Evolutionary conservation across 2,888 invertebrate species (phyloP).

Genomic region (Conus canariensis): DNA sequence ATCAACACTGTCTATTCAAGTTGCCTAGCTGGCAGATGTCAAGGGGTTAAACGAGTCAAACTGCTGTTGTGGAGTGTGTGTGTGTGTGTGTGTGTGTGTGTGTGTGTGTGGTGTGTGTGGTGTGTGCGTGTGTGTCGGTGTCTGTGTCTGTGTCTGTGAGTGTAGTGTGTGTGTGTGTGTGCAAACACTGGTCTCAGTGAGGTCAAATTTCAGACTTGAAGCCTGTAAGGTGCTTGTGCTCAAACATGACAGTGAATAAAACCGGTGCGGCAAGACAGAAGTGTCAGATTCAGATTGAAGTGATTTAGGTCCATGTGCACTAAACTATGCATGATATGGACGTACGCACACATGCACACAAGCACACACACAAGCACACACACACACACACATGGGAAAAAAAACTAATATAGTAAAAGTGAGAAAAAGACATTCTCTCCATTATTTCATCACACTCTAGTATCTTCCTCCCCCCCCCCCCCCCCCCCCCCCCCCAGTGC

Average conservation of each 20-base stretch:
- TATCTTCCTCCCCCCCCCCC: no score
- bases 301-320: background rate
- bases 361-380: no score
- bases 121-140: no score
- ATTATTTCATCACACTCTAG: background rate
- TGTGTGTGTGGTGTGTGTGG: no score
- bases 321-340: background rate
- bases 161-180: background rate
- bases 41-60: background rate
- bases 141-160: no score
- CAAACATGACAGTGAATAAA: background rate
- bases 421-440: no score
- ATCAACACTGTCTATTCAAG: background rate
- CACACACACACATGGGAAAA: no score
- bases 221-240: background rate
- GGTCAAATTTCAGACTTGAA: background rate
- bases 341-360: background rate
- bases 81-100: background rate
- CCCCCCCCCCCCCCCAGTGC: no score
- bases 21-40: background rate
- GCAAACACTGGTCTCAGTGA: background rate
- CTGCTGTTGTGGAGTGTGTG: background rate
- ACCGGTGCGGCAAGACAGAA: background rate
- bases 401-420: no score
- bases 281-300: background rate